Evolutionary conservation across 2,113 vertebrate species (phyloP).

Genomic region (Rana temporaria): DNA sequence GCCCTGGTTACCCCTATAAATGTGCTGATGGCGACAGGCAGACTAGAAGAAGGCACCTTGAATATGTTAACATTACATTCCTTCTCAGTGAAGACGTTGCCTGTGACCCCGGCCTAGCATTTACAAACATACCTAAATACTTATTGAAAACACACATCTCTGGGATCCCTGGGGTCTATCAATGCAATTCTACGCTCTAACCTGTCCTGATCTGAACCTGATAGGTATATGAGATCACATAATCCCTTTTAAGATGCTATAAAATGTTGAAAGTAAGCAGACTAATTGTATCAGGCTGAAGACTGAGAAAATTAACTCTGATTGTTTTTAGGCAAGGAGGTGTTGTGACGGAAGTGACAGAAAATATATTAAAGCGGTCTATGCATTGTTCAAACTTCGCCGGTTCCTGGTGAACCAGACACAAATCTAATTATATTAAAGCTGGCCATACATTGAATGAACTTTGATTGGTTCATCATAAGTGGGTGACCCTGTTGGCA

Average conservation of each 20-base stretch:
- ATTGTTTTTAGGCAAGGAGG: constrained; percentile 3
- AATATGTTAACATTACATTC: constrained; percentile 51
- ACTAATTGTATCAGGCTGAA: constrained; percentile 5
- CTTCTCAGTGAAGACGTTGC: constrained; percentile 30
- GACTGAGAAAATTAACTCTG: constrained; percentile 15
- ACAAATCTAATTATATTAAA: too few species aligned
- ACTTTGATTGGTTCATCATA: too few species aligned
- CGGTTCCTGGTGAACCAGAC: too few species aligned
- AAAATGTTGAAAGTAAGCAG: constrained; percentile 17
- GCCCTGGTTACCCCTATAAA: constrained; percentile 20
- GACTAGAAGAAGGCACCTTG: constrained; percentile 39
- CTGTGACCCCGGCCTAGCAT: constrained; percentile 37
- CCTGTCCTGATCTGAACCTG: constrained; percentile 53
- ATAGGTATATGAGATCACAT: constrained; percentile 42
- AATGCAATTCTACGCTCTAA: constrained; percentile 28
- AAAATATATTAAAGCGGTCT: background rate
- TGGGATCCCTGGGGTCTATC: constrained; percentile 29
- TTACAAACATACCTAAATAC: constrained; percentile 46
- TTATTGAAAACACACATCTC: constrained; percentile 54
- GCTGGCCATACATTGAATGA: too few species aligned
- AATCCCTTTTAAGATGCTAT: constrained; percentile 28
- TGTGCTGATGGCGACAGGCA: constrained; percentile 28
- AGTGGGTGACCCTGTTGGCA: too few species aligned
- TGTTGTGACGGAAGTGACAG: background rate
- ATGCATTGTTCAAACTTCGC: too few species aligned